Percentiles rank a stretch among this genome's conserved stretches.
Conservation (phyloP, 2,797 vertebrate genomes). For the Artibeus jamaicensis region DNA sequence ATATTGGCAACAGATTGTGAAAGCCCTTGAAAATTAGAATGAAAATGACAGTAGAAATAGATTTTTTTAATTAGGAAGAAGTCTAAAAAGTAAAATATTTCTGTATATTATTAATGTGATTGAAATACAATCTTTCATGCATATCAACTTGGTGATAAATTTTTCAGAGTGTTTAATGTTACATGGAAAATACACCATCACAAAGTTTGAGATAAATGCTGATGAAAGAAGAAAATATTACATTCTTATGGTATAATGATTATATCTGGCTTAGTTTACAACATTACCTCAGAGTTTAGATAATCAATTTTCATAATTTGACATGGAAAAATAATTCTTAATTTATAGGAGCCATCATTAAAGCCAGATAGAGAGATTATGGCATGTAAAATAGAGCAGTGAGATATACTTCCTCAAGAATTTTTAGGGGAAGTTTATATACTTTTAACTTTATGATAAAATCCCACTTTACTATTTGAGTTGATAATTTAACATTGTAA, state of each 20-base stretch:
- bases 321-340: not conserved
- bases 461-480: not conserved
- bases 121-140: not conserved
- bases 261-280: not conserved
- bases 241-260: not conserved
- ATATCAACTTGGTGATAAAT: not conserved
- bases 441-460: not conserved
- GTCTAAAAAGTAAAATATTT: not conserved
- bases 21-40: not conserved
- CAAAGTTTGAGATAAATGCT: not conserved
- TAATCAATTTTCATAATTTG: conserved; percentile 22
- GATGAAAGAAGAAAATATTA: not conserved
- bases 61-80: not conserved
- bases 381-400: not conserved
- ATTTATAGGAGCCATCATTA: not conserved
- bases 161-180: not conserved
- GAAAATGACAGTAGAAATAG: not conserved
- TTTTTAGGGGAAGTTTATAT: not conserved
- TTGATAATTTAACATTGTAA: not conserved
- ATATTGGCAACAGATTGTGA: not conserved
- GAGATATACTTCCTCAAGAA: not conserved
- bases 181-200: not conserved
- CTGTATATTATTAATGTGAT: not conserved
- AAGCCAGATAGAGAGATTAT: not conserved
- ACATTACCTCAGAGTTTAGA: not conserved